phyloP scores from a whole-genome alignment of 2,113 vertebrate species.

The Hyaena hyaena region DNA sequence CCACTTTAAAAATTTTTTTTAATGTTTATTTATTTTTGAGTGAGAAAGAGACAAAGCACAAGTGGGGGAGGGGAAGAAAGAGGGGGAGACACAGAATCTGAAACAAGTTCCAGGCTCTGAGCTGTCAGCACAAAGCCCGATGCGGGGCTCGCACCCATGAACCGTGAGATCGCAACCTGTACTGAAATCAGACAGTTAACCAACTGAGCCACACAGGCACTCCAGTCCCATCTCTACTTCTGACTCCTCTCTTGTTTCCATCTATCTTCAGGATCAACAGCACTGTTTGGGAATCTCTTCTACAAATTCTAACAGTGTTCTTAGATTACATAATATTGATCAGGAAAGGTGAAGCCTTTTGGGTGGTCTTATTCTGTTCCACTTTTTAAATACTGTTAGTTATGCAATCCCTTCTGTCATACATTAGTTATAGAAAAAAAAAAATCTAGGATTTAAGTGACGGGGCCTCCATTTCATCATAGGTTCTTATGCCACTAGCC shows the following conservation, averaged over 20 bases:
- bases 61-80: too few species aligned
- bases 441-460: neutral
- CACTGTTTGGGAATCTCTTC: neutral
- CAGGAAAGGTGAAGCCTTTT: neutral
- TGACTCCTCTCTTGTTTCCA: neutral
- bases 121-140: too few species aligned
- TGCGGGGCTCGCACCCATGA: too few species aligned
- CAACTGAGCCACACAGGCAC: too few species aligned
- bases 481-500: neutral
- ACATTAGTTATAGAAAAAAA: neutral
- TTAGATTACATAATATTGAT: constrained; percentile 10
- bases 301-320: neutral
- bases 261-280: neutral
- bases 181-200: too few species aligned
- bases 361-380: neutral
- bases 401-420: neutral
- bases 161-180: too few species aligned
- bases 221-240: neutral
- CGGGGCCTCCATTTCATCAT: neutral
- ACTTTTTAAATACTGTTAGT: neutral
- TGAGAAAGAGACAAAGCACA: too few species aligned
- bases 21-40: too few species aligned
- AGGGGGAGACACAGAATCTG: too few species aligned
- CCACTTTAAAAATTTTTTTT: too few species aligned
- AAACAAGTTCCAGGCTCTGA: too few species aligned